Evolutionary conservation across 2,888 invertebrate genomes (phyloP).

Genomic region (Sminthurides aquaticus): DNA sequence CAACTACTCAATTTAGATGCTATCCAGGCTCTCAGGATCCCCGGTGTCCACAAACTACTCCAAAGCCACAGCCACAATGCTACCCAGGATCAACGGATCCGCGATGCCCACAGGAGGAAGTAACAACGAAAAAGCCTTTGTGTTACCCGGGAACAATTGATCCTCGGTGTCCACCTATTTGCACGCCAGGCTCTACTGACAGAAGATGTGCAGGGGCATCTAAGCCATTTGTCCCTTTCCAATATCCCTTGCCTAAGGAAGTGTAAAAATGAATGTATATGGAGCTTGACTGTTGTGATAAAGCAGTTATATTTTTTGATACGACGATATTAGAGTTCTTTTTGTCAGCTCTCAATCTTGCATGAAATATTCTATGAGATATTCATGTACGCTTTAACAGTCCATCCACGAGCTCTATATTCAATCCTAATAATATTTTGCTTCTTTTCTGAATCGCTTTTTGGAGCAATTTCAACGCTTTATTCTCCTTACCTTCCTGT

Average conservation of each 20-base stretch:
- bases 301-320: not conserved
- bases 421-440: not conserved
- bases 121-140: conserved; percentile 12
- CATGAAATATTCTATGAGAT: not conserved
- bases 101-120: conserved; percentile 44
- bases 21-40: conserved; percentile 43
- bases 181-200: not conserved
- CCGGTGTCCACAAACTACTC: conserved; percentile 8
- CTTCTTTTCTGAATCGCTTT: too few species aligned
- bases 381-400: not conserved
- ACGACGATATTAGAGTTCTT: not conserved
- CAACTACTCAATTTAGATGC: conserved; percentile 6
- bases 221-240: conserved; percentile 3
- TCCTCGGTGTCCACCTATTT: not conserved
- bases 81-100: conserved; percentile 45
- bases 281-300: not conserved
- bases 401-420: not conserved
- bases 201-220: not conserved
- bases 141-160: conserved; percentile 24
- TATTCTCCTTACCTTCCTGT: too few species aligned
- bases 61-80: conserved; percentile 44
- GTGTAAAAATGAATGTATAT: not conserved
- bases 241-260: not conserved
- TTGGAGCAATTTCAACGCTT: too few species aligned
- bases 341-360: not conserved